Conservation (phyloP, 2,888 invertebrate genomes). For the Neoitamus cyanurus region DNA sequence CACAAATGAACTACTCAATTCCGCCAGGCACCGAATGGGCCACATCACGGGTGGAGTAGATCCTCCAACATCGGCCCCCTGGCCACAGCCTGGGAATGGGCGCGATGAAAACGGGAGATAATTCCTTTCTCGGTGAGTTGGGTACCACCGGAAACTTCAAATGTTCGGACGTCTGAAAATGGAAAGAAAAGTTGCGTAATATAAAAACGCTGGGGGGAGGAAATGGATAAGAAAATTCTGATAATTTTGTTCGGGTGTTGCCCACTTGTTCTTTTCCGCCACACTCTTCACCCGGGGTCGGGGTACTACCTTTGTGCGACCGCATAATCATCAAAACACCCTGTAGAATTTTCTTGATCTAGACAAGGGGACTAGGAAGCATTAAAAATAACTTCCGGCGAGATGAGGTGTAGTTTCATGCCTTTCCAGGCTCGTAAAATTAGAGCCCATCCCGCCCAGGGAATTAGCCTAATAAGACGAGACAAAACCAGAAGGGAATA, state of each 20-base stretch:
- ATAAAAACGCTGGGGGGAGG: not conserved
- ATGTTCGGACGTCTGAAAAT: not conserved
- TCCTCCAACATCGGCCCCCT: not conserved
- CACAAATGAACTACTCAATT: not conserved
- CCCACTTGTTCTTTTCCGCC: not conserved
- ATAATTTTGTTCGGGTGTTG: not conserved
- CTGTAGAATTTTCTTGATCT: not conserved
- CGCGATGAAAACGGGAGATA: not conserved
- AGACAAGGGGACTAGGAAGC: not conserved
- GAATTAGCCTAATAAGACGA: not conserved
- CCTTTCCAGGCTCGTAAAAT: not conserved
- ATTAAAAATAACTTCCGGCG: not conserved
- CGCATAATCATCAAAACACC: not conserved
- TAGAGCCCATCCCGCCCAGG: not conserved
- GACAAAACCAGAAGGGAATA: not conserved
- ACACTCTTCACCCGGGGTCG: not conserved
- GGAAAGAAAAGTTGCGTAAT: not conserved
- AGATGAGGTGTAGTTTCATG: not conserved
- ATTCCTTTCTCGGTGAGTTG: not conserved
- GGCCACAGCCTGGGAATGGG: not conserved
- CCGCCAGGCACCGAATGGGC: not conserved
- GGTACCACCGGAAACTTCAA: slow-evolving; percentile 1
- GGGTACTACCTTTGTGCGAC: not conserved
- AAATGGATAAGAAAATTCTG: not conserved
- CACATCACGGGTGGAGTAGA: not conserved